Base-by-base conservation (phyloP, 2,113 vertebrate genomes). In the Erythrocebus patas region DNA sequence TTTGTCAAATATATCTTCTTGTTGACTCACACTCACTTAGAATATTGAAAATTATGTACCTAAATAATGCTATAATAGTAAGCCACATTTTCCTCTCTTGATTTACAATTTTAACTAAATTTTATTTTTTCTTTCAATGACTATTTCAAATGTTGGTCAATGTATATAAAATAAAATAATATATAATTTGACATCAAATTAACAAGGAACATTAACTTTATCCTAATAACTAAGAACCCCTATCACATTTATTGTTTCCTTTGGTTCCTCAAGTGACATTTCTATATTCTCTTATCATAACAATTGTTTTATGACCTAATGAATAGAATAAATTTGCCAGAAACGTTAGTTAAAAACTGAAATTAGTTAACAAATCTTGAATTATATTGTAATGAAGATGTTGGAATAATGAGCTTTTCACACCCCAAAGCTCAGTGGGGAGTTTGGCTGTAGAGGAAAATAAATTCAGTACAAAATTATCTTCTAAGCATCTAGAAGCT, bases 381-480 rank as follows among this genome's bases (percentile, higher is more conserved):
- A 70, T 92, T 75, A 89, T 13, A 66, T 20, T 86, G 9, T 81
- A 72, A 76, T 57, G 50, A 80, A 94, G 57, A 27, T 85, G 50
- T 38, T 89, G 38, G 70, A 85, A 64, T 76, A 96, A 85, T 68
- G 84, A 94, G 7, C 4, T 96, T 85, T 95, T 81, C 8, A 75
- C 43, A 16, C 7, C 66, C 35, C 43, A 35, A 92, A 92, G 55
- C 48, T 89, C 70, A 18, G 6, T 16, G 38, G 59, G 64, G 25
- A 89, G 30, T 61, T 81, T 85, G 48, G 18, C 4, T 3, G 52
- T 48, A 73, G 20, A 92, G 22, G n/a, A 96, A 72, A 17, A 72
- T 23, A 64, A 59, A 68, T 81, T 85, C 32, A 68, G 10, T 83
- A 32, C 25, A 59, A 81, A 87, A 84, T 79, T 73, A 1, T 86